A percentile compares a stretch with the other conserved stretches of the same genome.
These are phyloP conservation scores for Calidris pugnax DNA, from an alignment of 2,113 vertebrate genomes.

Conservation along the genomic window DNA sequence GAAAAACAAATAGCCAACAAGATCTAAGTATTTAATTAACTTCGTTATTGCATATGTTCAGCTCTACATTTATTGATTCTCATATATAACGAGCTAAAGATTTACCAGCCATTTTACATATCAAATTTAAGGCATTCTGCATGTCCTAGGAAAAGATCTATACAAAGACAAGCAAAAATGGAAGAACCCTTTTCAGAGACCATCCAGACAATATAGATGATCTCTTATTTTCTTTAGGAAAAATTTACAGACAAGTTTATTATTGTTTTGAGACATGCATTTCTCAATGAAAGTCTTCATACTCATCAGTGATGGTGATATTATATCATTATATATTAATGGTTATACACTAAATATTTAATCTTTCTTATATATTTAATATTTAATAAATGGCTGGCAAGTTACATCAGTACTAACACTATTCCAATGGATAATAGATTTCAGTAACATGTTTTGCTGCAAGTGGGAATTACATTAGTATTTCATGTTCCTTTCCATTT, in stretches of 20 bases:
- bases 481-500: conserved; percentile 2
- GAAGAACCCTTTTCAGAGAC: background rate
- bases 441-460: background rate
- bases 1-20: background rate
- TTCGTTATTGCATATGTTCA: background rate
- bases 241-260: background rate
- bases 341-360: background rate
- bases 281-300: background rate
- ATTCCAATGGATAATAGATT: background rate
- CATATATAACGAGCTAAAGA: background rate
- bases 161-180: background rate
- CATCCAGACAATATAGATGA: background rate
- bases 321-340: background rate
- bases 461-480: background rate
- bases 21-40: background rate
- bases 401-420: background rate
- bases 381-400: background rate
- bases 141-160: background rate
- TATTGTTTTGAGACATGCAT: background rate
- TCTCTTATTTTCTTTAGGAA: background rate
- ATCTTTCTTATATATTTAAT: background rate
- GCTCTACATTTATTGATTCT: background rate
- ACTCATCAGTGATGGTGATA: background rate
- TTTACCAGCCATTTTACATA: background rate
- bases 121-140: background rate